Conservation (phyloP, 2,113 vertebrate species). For the Cervus canadensis region DNA sequence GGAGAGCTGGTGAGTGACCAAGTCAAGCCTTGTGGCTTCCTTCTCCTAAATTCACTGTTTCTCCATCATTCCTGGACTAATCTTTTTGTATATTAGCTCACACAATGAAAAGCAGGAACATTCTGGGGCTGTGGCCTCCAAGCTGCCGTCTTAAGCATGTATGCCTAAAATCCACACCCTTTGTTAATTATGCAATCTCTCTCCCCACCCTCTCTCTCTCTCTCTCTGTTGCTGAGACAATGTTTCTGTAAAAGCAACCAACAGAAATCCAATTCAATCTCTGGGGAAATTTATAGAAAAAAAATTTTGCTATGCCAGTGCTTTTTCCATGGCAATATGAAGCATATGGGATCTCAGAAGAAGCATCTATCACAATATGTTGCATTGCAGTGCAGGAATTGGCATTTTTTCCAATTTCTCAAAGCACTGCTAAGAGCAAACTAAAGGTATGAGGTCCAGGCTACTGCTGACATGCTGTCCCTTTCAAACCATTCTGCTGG, state of each 20-base stretch:
- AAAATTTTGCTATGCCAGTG: constrained; percentile 57
- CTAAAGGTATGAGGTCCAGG: constrained; percentile 13
- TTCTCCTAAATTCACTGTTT: background rate
- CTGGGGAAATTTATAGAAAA: constrained; percentile 65
- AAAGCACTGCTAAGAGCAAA: constrained; percentile 57
- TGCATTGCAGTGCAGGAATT: constrained; percentile 43
- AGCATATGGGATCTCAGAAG: constrained; percentile 67
- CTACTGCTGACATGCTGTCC: background rate
- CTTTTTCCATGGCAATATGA: constrained; percentile 64
- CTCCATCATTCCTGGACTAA: background rate
- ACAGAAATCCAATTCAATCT: constrained; percentile 68
- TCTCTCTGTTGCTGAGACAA: constrained; percentile 19
- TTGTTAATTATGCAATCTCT: background rate
- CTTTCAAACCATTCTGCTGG: background rate
- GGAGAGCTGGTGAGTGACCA: background rate
- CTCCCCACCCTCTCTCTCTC: background rate
- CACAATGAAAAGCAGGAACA: background rate
- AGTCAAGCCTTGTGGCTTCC: background rate
- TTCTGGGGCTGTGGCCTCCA: background rate
- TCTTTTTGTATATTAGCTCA: background rate
- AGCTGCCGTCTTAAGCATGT: background rate
- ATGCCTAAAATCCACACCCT: background rate
- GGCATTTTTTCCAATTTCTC: constrained; percentile 67
- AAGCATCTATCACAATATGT: constrained; percentile 70
- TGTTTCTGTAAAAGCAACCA: constrained; percentile 66